These are phyloP conservation scores for Pipa parva DNA, from an alignment of 2,113 vertebrate genomes.

Conservation along the genomic window DNA sequence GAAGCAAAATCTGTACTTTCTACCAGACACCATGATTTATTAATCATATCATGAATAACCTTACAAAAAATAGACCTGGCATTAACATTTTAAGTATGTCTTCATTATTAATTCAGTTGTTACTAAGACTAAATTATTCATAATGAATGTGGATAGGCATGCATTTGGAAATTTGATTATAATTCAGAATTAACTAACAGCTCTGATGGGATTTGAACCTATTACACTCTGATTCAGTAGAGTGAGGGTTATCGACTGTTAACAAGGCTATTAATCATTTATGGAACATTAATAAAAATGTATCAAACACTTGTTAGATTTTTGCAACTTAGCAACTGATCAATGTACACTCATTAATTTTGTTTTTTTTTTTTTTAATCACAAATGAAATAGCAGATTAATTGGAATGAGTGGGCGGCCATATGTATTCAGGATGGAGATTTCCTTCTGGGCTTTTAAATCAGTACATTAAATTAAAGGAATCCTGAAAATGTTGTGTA, in stretches of 20 bases:
- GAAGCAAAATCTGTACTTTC: neutral
- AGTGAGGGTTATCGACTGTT: constrained; percentile 26
- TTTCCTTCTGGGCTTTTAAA: constrained; percentile 2
- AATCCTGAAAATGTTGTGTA: too few relatives aligned
- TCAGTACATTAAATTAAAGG: constrained; percentile 7
- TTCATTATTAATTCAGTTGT: constrained; percentile 32
- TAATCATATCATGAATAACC: constrained; percentile 4
- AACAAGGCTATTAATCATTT: constrained; percentile 30
- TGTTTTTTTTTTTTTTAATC: constrained; percentile 21
- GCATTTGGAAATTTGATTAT: constrained; percentile 30
- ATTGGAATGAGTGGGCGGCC: constrained; percentile 1
- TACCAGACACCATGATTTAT: neutral
- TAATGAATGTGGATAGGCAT: constrained; percentile 28
- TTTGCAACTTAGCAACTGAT: constrained; percentile 15
- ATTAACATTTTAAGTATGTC: constrained; percentile 20
- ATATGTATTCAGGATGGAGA: neutral
- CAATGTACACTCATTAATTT: constrained; percentile 1
- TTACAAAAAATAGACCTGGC: neutral
- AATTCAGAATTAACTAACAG: constrained; percentile 24
- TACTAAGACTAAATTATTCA: constrained; percentile 33
- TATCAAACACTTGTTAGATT: neutral
- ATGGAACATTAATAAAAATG: constrained; percentile 12
- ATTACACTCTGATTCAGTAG: constrained; percentile 21
- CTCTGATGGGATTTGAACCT: constrained; percentile 30
- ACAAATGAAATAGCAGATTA: constrained; percentile 8